phyloP scores from a whole-genome alignment of 1,140 invertebrate genomes.

The Rhynchophorus ferrugineus region DNA sequence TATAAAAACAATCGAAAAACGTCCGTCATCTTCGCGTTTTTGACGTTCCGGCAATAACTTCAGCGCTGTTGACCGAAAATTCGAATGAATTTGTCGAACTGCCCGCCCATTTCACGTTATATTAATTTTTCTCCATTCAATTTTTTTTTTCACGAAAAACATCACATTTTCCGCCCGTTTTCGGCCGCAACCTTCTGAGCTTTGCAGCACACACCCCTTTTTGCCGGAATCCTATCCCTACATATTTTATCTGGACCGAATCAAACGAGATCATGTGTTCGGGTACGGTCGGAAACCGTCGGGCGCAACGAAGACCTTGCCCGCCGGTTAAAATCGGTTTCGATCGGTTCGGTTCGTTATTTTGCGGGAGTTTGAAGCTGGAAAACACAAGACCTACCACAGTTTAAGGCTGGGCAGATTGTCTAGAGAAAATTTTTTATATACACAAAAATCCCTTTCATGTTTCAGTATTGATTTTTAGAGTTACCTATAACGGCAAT shows the following conservation, averaged over 20 bases:
- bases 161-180: not conserved
- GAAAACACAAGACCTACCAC: not conserved
- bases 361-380: slow-evolving; percentile 3
- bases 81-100: too few relatives aligned
- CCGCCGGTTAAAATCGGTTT: not conserved
- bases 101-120: too few relatives aligned
- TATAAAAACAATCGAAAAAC: not conserved
- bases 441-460: too few relatives aligned
- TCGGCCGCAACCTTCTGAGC: not conserved
- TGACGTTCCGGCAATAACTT: not conserved
- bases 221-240: slow-evolving; percentile 18
- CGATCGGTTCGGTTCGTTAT: slow-evolving; percentile 1
- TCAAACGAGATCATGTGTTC: slow-evolving; percentile 12
- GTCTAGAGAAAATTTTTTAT: too few relatives aligned
- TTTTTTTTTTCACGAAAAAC: not conserved
- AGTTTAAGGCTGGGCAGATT: too few relatives aligned
- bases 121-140: too few relatives aligned
- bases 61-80: too few relatives aligned
- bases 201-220: slow-evolving; percentile 26
- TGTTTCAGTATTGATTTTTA: too few relatives aligned
- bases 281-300: slow-evolving; percentile 11
- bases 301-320: slow-evolving; percentile 1
- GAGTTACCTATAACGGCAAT: too few relatives aligned
- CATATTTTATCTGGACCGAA: slow-evolving; percentile 25
- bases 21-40: not conserved